Conservation (phyloP, 2,797 vertebrate genomes). For the Myiotriccus ornatus region DNA sequence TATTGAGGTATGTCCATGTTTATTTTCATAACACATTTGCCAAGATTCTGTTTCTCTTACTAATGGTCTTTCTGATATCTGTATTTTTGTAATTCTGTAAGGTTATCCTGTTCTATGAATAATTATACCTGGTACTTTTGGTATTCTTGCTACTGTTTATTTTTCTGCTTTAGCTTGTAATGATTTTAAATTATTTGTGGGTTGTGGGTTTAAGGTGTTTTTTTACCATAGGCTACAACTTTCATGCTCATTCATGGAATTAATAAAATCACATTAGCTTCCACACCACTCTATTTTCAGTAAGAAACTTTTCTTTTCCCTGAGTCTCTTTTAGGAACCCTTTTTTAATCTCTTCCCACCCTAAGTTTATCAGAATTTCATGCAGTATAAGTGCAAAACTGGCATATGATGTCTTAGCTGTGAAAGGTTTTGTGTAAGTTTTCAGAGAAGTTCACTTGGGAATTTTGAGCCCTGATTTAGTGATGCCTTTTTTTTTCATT, state of each 20-base stretch:
- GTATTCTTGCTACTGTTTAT: neutral
- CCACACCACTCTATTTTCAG: neutral
- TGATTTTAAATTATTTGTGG: neutral
- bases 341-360: neutral
- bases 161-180: neutral
- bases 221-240: neutral
- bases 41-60: neutral
- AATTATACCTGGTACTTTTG: neutral
- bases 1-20: neutral
- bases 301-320: neutral
- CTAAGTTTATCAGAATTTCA: neutral
- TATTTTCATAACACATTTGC: neutral
- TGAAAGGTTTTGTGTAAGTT: neutral
- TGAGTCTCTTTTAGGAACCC: neutral
- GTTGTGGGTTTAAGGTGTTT: neutral
- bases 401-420: neutral
- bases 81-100: neutral
- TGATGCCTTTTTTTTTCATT: neutral
- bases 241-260: neutral
- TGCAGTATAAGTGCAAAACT: neutral
- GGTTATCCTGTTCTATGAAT: neutral
- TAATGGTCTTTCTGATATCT: neutral
- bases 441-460: neutral
- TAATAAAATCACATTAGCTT: conserved; percentile 4
- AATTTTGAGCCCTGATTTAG: neutral